A percentile compares a stretch with the other conserved stretches of the same genome.
Evolutionary conservation across 1,140 invertebrate genomes (phyloP).

Genomic region (Drosophila guanche): DNA sequence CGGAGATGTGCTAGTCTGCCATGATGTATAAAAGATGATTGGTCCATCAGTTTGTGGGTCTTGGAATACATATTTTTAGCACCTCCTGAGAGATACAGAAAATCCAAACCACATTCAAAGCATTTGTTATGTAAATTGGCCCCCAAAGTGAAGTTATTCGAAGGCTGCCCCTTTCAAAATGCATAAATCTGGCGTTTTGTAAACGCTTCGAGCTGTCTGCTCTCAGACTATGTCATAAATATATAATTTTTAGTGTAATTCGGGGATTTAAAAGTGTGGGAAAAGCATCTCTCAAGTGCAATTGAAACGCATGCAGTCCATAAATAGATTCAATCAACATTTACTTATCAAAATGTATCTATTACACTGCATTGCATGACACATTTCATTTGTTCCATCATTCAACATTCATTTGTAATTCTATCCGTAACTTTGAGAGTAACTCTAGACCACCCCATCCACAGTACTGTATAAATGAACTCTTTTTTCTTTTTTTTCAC

Average conservation of each 20-base stretch:
- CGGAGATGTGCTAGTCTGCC: constrained; percentile 18
- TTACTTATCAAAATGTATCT: too few relatives aligned
- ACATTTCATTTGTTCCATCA: too few relatives aligned
- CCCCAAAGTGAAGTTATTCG: constrained; percentile 2
- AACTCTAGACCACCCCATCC: too few relatives aligned
- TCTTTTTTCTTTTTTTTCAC: constrained; percentile 50
- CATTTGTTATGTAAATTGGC: constrained; percentile 65
- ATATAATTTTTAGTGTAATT: constrained; percentile 29
- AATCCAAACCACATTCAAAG: constrained; percentile 22
- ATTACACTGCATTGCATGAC: too few relatives aligned
- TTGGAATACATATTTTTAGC: constrained; percentile 56
- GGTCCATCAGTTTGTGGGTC: constrained; percentile 18
- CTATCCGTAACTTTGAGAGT: too few relatives aligned
- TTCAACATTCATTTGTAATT: too few relatives aligned
- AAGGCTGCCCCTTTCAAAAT: constrained; percentile 32
- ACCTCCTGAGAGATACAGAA: constrained; percentile 44
- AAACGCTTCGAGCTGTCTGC: constrained; percentile 31
- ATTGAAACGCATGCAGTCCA: too few relatives aligned
- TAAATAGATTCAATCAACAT: too few relatives aligned
- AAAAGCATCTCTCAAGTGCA: neutral
- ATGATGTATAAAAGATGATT: constrained; percentile 21
- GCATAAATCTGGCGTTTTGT: constrained; percentile 39
- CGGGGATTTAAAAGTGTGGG: constrained; percentile 19
- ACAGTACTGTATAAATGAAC: neutral
- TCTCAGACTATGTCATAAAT: constrained; percentile 39